Percentiles rank a stretch among this genome's conserved stretches.
Evolutionary conservation across 2,113 vertebrate species (phyloP).

Genomic region (Cottus gobio): DNA sequence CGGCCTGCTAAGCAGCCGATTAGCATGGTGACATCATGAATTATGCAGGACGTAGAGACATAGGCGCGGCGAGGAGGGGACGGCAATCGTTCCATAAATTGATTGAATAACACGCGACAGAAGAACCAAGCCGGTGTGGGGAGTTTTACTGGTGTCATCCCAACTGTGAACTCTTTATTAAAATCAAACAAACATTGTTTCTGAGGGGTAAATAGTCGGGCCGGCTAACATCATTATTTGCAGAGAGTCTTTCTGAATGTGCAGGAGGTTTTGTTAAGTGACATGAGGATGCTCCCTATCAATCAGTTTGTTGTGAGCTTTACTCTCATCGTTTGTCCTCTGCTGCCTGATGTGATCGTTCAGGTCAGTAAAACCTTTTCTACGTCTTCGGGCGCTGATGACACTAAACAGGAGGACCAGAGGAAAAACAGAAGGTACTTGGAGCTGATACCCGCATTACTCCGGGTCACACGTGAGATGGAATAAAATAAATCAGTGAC

Average conservation of each 20-base stretch:
- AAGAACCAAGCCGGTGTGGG: background rate
- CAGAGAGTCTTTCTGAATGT: background rate
- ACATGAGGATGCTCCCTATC: background rate
- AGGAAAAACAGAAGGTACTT: background rate
- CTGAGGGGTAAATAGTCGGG: background rate
- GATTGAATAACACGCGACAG: background rate
- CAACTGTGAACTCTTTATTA: background rate
- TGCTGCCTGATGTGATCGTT: too few species aligned
- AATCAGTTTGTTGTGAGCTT: too few species aligned
- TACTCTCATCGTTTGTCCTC: too few species aligned
- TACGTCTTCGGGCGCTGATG: too few species aligned
- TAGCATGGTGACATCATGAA: slow-evolving; percentile 49
- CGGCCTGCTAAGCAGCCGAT: slow-evolving; percentile 36
- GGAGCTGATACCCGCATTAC: background rate
- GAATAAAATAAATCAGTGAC: too few species aligned
- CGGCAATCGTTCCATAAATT: background rate
- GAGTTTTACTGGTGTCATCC: background rate
- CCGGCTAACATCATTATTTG: background rate
- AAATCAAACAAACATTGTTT: background rate
- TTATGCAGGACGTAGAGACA: slow-evolving; percentile 25
- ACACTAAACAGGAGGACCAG: background rate
- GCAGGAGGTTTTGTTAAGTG: background rate
- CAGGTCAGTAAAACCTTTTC: too few species aligned
- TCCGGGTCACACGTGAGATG: background rate
- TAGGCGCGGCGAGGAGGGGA: background rate